These are phyloP conservation scores for Megalops atlanticus DNA, from an alignment of 2,113 vertebrate genomes.

Conservation along the genomic window DNA sequence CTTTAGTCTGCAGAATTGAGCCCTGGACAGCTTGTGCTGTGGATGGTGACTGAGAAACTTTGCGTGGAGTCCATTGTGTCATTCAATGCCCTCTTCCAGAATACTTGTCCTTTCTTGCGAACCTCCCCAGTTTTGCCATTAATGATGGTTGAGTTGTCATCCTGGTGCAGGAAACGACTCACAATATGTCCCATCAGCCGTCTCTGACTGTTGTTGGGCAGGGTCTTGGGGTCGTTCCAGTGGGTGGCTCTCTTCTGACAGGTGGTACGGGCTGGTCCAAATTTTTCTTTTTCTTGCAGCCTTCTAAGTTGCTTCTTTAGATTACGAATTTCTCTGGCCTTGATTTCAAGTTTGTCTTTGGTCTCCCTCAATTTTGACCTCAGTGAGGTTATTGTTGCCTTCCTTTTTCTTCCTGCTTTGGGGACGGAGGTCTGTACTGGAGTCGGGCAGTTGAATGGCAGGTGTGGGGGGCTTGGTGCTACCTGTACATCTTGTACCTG, in stretches of 20 bases:
- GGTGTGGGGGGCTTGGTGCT: no score
- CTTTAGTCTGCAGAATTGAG: background rate
- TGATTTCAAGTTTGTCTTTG: background rate
- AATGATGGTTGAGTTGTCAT: background rate
- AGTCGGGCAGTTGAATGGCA: no score
- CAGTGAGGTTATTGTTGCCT: background rate
- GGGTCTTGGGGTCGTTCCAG: no score
- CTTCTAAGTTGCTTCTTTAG: background rate
- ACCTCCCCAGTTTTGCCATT: conserved; percentile 7
- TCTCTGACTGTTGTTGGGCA: background rate
- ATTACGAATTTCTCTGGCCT: background rate
- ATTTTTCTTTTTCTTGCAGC: background rate
- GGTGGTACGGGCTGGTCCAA: no score
- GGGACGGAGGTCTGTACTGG: background rate
- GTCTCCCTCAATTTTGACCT: background rate
- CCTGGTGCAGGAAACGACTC: background rate
- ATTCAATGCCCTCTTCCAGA: background rate
- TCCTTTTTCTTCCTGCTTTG: background rate
- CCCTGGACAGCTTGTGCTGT: background rate
- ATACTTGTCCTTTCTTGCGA: background rate
- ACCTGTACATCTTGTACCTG: no score
- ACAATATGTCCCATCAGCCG: background rate
- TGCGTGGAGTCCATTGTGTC: background rate
- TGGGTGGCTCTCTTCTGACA: background rate
- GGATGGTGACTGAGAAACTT: background rate